phyloP scores from a whole-genome alignment of 2,113 vertebrate species.

The Rhegmatorhina hoffmannsi region DNA sequence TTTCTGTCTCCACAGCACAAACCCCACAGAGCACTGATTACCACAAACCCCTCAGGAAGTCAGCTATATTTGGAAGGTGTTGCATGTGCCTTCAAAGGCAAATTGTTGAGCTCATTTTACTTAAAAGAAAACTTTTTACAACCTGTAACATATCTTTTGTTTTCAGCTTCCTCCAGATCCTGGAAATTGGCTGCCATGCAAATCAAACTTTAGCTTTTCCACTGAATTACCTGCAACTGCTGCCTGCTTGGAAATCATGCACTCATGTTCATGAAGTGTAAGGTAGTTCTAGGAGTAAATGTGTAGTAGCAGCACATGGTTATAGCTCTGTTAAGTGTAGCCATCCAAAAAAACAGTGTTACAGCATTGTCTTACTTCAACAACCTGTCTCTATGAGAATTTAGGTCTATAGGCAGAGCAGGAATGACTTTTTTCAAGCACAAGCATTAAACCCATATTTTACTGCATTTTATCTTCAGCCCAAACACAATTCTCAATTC shows the following conservation, averaged over 20 bases:
- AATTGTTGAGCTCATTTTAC: not conserved
- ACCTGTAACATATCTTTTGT: not conserved
- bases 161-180: not conserved
- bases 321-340: rapidly evolving
- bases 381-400: not conserved
- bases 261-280: not conserved
- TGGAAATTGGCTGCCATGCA: not conserved
- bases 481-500: not conserved
- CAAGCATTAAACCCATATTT: not conserved
- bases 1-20: not conserved
- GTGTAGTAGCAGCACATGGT: not conserved
- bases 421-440: not conserved
- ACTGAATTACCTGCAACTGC: not conserved
- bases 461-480: not conserved
- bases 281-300: not conserved
- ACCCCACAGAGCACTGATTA: not conserved
- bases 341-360: not conserved
- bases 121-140: constrained; percentile 18
- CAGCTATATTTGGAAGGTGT: not conserved
- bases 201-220: not conserved
- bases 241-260: not conserved
- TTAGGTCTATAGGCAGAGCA: not conserved
- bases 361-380: not conserved
- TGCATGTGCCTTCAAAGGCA: constrained; percentile 4
- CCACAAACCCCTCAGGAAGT: constrained; percentile 32